Conservation (phyloP, 2,888 invertebrate species). For the Meandrusa payeni region DNA sequence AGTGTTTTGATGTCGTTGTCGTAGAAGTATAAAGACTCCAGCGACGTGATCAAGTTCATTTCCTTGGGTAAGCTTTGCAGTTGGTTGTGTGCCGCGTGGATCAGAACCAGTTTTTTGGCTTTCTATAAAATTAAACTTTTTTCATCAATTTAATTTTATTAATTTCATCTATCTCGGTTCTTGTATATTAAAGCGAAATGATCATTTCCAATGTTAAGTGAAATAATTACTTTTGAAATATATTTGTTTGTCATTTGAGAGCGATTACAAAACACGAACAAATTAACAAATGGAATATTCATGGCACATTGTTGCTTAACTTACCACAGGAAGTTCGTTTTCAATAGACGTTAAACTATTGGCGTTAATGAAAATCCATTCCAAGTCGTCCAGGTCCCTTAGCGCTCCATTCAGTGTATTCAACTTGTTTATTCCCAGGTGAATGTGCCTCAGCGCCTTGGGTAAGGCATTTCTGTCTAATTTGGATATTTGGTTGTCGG, state of each 20-base stretch:
- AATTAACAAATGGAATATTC: too few species aligned
- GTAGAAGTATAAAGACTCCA: constrained; percentile 87
- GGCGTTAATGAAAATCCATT: constrained; percentile 89
- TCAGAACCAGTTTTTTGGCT: constrained; percentile 83
- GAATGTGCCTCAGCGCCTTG: constrained; percentile 83
- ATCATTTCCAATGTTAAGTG: too few species aligned
- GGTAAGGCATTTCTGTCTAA: constrained; percentile 88
- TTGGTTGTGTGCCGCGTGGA: constrained; percentile 88
- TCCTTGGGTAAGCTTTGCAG: constrained; percentile 86
- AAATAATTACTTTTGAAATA: too few species aligned
- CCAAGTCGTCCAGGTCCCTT: constrained; percentile 85
- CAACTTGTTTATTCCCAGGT: constrained; percentile 88
- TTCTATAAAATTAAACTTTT: constrained; percentile 52
- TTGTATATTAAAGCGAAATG: too few species aligned
- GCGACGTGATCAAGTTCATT: constrained; percentile 83
- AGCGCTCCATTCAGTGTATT: constrained; percentile 88
- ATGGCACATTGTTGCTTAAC: too few species aligned
- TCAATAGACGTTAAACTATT: constrained; percentile 88
- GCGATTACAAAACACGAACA: too few species aligned
- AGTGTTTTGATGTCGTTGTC: constrained; percentile 86
- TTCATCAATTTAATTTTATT: too few species aligned
- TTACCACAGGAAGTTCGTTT: constrained; percentile 86
- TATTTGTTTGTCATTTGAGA: too few species aligned
- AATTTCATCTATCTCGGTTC: too few species aligned
- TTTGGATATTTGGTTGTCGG: constrained; percentile 87